Conservation (phyloP, 2,888 invertebrate species). For the Agrilus cyanescens region DNA sequence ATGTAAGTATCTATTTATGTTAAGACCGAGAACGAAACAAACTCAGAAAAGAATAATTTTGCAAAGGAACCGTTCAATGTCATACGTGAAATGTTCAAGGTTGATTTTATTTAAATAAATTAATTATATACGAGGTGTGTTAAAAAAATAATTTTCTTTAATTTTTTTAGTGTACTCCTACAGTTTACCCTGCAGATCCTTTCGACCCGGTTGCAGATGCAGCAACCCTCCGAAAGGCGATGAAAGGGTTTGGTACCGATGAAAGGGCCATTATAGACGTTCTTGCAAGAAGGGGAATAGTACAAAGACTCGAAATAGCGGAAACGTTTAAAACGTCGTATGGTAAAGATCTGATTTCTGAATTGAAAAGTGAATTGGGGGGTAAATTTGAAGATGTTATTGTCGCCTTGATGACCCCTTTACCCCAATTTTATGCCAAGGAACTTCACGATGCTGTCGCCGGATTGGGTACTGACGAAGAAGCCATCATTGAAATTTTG, state of each 20-base stretch:
- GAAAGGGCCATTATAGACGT: conserved; percentile 87
- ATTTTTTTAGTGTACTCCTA: conserved; percentile 63
- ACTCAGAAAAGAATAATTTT: no score
- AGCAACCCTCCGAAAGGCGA: conserved; percentile 72
- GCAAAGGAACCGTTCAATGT: no score
- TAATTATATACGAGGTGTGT: no score
- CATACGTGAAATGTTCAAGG: no score
- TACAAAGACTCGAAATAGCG: conserved; percentile 82
- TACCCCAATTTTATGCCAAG: conserved; percentile 83
- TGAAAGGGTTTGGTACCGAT: conserved; percentile 89
- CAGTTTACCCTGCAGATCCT: conserved; percentile 75
- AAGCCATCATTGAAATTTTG: conserved; percentile 83
- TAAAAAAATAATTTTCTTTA: not conserved
- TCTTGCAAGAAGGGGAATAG: conserved; percentile 76
- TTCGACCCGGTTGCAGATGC: conserved; percentile 81
- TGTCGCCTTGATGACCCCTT: conserved; percentile 80
- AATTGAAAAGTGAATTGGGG: conserved; percentile 78
- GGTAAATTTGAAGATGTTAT: conserved; percentile 86
- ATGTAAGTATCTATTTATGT: no score
- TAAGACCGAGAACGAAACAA: no score
- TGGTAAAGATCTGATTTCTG: conserved; percentile 70
- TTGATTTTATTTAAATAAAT: no score
- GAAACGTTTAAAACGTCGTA: conserved; percentile 85
- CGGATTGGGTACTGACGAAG: conserved; percentile 81
- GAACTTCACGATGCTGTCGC: conserved; percentile 78